A percentile compares a stretch with the other conserved stretches of the same genome.
phyloP scores from a whole-genome alignment of 37 sponge, comb jelly and placozoan genomes.

The Halichondria panicea region DNA sequence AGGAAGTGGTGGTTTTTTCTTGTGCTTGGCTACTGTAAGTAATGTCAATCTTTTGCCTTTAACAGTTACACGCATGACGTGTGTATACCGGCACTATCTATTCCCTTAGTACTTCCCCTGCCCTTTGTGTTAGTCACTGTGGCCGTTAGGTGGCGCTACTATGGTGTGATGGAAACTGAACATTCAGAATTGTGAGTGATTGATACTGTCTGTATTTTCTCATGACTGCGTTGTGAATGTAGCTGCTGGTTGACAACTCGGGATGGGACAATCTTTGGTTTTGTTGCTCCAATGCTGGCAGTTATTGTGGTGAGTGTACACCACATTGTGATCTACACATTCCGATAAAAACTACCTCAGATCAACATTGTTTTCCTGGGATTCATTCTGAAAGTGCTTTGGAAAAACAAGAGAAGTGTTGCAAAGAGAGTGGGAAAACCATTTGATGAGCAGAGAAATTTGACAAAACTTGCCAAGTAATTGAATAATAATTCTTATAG shows the following conservation, averaged over 20 bases:
- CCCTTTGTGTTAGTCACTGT: conserved; percentile 12
- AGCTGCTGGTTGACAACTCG: conserved; percentile 40
- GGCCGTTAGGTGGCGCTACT: conserved; percentile 1
- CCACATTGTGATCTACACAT: background rate
- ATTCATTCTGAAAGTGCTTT: conserved; percentile 1
- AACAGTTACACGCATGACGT: too few relatives aligned
- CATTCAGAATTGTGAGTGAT: conserved; percentile 18
- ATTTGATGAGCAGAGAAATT: too few relatives aligned
- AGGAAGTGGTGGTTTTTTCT: conserved; percentile 71
- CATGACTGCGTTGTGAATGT: background rate
- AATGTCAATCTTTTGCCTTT: too few relatives aligned
- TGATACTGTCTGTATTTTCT: background rate
- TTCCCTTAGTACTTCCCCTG: conserved; percentile 19
- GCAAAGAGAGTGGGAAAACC: too few relatives aligned
- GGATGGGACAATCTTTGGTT: conserved; percentile 33
- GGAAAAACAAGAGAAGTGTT: too few relatives aligned
- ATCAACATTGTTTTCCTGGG: conserved; percentile 23
- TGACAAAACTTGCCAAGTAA: too few relatives aligned
- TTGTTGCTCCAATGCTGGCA: conserved; percentile 45
- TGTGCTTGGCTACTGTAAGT: conserved; percentile 58
- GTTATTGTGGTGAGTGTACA: conserved; percentile 53
- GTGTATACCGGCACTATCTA: too few relatives aligned
- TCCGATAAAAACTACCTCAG: background rate
- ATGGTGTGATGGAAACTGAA: conserved; percentile 9
- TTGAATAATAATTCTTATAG: too few relatives aligned